These are phyloP conservation scores for Petrocephalus schoutedeni DNA, from an alignment of 2,797 vertebrate genomes.

Conservation along the genomic window DNA sequence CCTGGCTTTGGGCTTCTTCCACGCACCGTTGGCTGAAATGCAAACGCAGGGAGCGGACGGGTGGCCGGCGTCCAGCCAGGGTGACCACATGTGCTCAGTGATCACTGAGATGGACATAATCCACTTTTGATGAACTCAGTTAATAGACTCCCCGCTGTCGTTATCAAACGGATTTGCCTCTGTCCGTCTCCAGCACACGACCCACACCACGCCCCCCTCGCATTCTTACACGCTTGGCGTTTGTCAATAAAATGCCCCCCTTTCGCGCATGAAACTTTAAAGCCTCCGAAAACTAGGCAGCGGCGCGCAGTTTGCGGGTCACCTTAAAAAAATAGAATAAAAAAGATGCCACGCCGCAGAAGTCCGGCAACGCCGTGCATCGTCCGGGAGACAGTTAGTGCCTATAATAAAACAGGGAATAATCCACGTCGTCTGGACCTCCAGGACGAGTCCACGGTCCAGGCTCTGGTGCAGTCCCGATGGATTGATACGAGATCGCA, in stretches of 20 bases:
- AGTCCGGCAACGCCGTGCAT: constrained; percentile 45
- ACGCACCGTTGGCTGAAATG: not conserved
- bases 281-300: not conserved
- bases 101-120: constrained; percentile 65
- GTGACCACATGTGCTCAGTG: constrained; percentile 31
- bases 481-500: constrained; percentile 33
- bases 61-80: constrained; percentile 19
- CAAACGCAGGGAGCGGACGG: constrained; percentile 10
- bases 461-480: constrained; percentile 43
- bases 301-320: not conserved
- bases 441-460: constrained; percentile 19
- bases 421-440: not conserved
- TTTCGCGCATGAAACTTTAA: constrained; percentile 20
- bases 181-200: constrained; percentile 59
- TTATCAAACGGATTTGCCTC: constrained; percentile 52
- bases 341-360: constrained; percentile 44
- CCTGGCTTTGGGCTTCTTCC: not conserved
- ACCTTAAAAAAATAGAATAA: constrained; percentile 26
- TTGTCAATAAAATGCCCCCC: constrained; percentile 53
- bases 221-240: constrained; percentile 24
- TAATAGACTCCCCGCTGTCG: constrained; percentile 56
- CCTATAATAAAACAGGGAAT: not conserved
- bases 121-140: constrained; percentile 70
- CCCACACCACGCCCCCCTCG: constrained; percentile 54
- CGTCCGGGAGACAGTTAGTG: constrained; percentile 27